Evolutionary conservation across 2,888 invertebrate genomes (phyloP).

Genomic region (Amblyjoppa fuscipennis): DNA sequence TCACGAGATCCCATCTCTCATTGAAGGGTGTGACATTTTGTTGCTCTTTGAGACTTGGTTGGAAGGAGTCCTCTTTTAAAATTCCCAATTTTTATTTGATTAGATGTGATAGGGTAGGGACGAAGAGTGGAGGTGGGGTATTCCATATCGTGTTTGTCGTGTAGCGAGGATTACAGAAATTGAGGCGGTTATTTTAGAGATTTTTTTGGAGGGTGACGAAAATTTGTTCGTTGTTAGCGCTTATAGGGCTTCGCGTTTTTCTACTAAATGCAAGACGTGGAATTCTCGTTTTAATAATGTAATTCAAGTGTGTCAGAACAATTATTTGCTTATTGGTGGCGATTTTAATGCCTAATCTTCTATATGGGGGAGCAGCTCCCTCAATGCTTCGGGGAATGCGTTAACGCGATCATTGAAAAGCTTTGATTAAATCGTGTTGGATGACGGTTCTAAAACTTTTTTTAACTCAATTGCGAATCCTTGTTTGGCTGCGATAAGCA

Average conservation of each 20-base stretch:
- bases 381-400: background rate
- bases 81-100: too few relatives aligned
- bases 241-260: background rate
- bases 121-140: too few relatives aligned
- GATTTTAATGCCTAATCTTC: constrained; percentile 13
- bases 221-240: background rate
- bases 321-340: constrained; percentile 4
- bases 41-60: too few relatives aligned
- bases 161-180: background rate
- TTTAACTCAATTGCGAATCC: background rate
- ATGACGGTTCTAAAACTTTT: constrained; percentile 2
- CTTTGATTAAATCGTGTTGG: background rate
- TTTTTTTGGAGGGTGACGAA: background rate
- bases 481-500: background rate
- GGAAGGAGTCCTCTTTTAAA: too few relatives aligned
- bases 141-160: too few relatives aligned
- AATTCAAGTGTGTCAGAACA: background rate
- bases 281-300: background rate
- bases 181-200: background rate
- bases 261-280: background rate
- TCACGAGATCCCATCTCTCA: too few relatives aligned
- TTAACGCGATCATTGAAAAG: background rate
- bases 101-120: too few relatives aligned
- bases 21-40: too few relatives aligned
- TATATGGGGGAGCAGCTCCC: background rate